Evolutionary conservation across 2,113 vertebrate genomes (phyloP).

Genomic region (Lathamus discolor): DNA sequence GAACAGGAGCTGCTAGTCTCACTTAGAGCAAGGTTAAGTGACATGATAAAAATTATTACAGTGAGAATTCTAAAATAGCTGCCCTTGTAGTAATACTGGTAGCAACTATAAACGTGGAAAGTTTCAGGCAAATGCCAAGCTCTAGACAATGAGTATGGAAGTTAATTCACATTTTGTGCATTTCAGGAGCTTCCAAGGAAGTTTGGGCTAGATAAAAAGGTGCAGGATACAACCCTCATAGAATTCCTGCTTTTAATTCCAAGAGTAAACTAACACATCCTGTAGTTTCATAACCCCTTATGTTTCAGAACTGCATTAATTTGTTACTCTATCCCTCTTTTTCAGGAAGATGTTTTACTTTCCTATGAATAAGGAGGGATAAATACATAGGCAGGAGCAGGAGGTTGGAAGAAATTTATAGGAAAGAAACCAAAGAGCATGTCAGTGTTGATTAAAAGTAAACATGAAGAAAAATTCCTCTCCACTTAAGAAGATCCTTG

Average conservation of each 20-base stretch:
- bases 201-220: constrained; percentile 12
- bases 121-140: background rate
- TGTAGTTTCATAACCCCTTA: background rate
- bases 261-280: constrained; percentile 25
- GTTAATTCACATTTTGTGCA: background rate
- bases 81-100: background rate
- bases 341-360: background rate
- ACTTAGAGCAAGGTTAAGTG: background rate
- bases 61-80: background rate
- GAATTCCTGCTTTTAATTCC: background rate
- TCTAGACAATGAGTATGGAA: background rate
- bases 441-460: background rate
- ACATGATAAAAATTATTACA: background rate
- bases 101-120: background rate
- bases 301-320: background rate
- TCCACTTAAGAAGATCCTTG: background rate
- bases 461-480: background rate
- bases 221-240: constrained; percentile 18
- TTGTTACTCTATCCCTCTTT: background rate
- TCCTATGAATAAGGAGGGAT: background rate
- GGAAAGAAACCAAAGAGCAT: background rate
- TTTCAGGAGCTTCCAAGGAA: background rate
- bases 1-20: background rate
- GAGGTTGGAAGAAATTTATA: background rate
- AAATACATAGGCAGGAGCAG: background rate